Percentiles rank a stretch among this genome's conserved stretches.
Evolutionary conservation across 2,888 invertebrate species (phyloP).

Genomic region (Pheosia tremula): DNA sequence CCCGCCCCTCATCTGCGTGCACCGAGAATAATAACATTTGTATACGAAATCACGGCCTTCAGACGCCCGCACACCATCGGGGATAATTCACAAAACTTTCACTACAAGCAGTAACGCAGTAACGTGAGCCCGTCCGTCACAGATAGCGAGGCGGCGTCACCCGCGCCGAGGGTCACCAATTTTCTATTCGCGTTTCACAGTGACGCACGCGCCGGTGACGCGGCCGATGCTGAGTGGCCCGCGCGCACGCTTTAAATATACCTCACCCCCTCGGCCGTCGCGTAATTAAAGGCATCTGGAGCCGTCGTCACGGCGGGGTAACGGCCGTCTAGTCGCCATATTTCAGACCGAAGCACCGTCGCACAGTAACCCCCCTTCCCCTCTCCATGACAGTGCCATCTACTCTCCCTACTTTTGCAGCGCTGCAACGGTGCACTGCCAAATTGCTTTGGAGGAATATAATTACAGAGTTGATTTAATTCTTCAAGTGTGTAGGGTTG

Average conservation of each 20-base stretch:
- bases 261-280: slow-evolving; percentile 43
- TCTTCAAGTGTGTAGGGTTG: slow-evolving; percentile 33
- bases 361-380: slow-evolving; percentile 29
- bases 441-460: slow-evolving; percentile 53
- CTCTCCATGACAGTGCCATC: slow-evolving; percentile 19
- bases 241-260: slow-evolving; percentile 60
- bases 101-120: slow-evolving; percentile 52
- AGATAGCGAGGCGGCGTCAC: slow-evolving; percentile 62
- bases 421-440: slow-evolving; percentile 53
- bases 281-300: slow-evolving; percentile 70
- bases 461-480: slow-evolving; percentile 53
- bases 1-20: too few species aligned
- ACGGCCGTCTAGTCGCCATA: slow-evolving; percentile 62
- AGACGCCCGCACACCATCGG: slow-evolving; percentile 9
- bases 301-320: slow-evolving; percentile 51
- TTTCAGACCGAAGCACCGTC: slow-evolving; percentile 55
- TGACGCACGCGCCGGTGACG: slow-evolving; percentile 80
- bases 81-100: slow-evolving; percentile 45
- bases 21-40: not conserved
- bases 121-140: slow-evolving; percentile 65
- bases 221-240: slow-evolving; percentile 42
- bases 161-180: slow-evolving; percentile 69
- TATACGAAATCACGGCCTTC: not conserved
- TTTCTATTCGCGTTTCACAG: slow-evolving; percentile 76
- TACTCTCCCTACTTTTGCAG: slow-evolving; percentile 32